Percentiles rank a stretch among this genome's conserved stretches.
These are phyloP conservation scores for Sakesphorus luctuosus DNA, from an alignment of 2,113 vertebrate genomes.

Conservation along the genomic window DNA sequence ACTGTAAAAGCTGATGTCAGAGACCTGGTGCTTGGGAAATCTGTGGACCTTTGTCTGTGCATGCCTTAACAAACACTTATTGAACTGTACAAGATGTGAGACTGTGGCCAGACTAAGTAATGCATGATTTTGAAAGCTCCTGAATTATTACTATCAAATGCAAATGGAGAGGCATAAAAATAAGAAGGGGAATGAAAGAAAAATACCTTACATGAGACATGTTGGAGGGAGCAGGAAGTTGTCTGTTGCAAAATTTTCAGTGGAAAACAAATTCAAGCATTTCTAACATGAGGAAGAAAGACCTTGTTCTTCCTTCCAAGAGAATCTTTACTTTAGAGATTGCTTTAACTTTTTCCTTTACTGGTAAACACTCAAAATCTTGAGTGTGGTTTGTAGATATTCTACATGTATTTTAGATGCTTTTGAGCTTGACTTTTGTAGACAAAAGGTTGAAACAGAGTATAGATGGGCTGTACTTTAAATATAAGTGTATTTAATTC, in stretches of 20 bases:
- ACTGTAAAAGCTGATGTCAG: not conserved
- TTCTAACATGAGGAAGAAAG: not conserved
- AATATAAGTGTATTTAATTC: not conserved
- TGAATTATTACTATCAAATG: not conserved
- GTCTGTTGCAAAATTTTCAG: not conserved
- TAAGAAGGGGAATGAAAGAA: not conserved
- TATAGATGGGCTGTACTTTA: not conserved
- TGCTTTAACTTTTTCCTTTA: not conserved
- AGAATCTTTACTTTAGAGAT: not conserved
- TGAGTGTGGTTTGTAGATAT: not conserved
- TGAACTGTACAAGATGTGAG: not conserved
- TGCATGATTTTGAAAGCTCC: not conserved
- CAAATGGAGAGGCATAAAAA: not conserved
- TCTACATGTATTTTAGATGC: not conserved
- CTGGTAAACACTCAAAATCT: not conserved
- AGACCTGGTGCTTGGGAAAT: not conserved
- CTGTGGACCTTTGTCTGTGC: not conserved
- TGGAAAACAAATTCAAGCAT: not conserved
- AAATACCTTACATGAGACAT: accelerated
- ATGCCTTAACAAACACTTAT: not conserved
- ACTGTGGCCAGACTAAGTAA: not conserved
- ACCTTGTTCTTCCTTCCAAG: not conserved
- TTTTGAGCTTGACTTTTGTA: not conserved
- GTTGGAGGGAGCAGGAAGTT: not conserved
- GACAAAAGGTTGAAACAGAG: not conserved